Evolutionary conservation across 1,140 invertebrate species (phyloP), one percentile per base, ranked within the genome.

Genomic region (Cherax quadricarinatus): DNA sequence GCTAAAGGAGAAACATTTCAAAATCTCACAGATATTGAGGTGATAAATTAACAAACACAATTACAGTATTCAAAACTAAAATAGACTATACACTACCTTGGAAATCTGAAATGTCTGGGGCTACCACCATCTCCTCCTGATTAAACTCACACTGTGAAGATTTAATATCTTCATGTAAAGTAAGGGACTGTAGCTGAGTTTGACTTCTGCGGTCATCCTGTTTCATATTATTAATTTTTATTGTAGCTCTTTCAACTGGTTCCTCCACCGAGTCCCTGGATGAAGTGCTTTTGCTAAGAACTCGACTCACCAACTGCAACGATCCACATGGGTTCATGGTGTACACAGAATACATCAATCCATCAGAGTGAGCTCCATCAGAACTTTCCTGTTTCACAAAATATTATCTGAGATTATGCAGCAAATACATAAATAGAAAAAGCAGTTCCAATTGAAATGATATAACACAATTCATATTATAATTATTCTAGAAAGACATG

Each of bases 281-380:
- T 21, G 85, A 66, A 21, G 83, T n/a, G 30, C 30, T 91, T 79
- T 91, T 91, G 75, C 66, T 91, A 12, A 91, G 84, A 14, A 91
- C 89, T 18, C 89, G 53, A 66, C 89, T 91, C 10, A 91, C 89
- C 66, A 91, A 60, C 78, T 91, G 89, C 83, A 91, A 60, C 5
- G 83, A 84, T 85, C 89, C 89, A 86, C 89, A 70, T 2, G 89
- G 82, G 82, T 91, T 91, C 89, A 91, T 91, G 30, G 89, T 91
- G 48, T 91, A 91, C 21, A 91, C 84, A 49, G 89, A 91, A 60
- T 91, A 91, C 89, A 91, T 91, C 83, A 91, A 81, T 6, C 83
- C 75, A 41, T 86, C 84, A 4, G 89, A 70, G 12, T 48, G 73
- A 60, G 83, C 60, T 16, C 24, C 83, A 73, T 91, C 89, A 24